Evolutionary conservation across 2,888 invertebrate species (phyloP), one percentile per base, ranked within the genome.

Genomic region (Tetranychus piercei): DNA sequence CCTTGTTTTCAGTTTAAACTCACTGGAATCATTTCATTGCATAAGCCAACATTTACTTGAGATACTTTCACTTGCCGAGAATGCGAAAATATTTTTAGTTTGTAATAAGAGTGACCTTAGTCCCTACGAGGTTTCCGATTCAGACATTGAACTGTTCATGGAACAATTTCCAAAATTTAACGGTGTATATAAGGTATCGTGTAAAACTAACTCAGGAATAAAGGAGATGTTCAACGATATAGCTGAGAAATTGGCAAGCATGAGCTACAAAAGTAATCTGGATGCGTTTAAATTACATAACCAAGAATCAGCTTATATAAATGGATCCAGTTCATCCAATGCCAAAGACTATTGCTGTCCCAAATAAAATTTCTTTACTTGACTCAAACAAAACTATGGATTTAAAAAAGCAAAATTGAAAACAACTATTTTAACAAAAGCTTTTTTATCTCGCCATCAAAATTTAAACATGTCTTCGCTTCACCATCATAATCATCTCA

Each of bases 31-130:
- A 9, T 94, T 95, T 85, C 91, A 94, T 83, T 87, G 91, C 34
- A 83, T 94, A 69, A 92, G 94, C 67, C 94, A 95, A 81, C 94
- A 95, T 83, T 85, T 94, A 74, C 85, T 95, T 74, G 94, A 95
- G 81, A 92, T 94, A 80, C 92, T 94, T 3, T 91, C 92, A 67
- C 92, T 92, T 82, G 92, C 93, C 11, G 94, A 94, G 82, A 94
- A 92, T 83, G 94, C 94, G 6, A 92, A 93, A 84, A 94, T 95
- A 82, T 94, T 92, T 83, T 85, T 94, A 20, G 94, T 94, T 83
- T 94, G 94, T 73, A 94, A 94, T 82, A 94, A 94, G 84, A 87
- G 88, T 73, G 94, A 94, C 83, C 69, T 78, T n/a, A 73, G 74
- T 9, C 75, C 45, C 22, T 90, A 91, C 83, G 81, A 80, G 71